Evolutionary conservation across 2,113 vertebrate species (phyloP).

Genomic region (Oncorhynchus tshawytscha): DNA sequence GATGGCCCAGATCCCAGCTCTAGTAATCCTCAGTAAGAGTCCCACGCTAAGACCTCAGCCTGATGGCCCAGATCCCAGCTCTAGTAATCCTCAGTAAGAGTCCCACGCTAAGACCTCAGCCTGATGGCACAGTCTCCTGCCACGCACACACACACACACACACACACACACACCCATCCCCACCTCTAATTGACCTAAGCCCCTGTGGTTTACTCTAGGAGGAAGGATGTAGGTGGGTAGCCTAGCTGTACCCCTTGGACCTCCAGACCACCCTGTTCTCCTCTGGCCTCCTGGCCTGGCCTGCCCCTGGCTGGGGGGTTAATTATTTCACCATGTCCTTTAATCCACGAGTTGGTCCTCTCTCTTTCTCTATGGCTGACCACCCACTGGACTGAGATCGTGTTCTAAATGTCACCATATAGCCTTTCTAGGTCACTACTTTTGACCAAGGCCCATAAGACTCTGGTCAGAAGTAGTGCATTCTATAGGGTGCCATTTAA

Average conservation of each 20-base stretch:
- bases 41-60: neutral
- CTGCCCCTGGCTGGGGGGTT: neutral
- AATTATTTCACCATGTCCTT: neutral
- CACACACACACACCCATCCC: neutral
- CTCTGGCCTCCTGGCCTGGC: neutral
- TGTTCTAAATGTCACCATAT: too few relatives aligned
- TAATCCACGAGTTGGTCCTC: neutral
- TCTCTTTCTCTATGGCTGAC: neutral
- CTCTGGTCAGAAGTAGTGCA: too few relatives aligned
- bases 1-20: neutral
- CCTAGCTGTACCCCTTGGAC: neutral
- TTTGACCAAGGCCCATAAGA: too few relatives aligned
- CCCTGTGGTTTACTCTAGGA: slow-evolving; percentile 2
- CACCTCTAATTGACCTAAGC: neutral
- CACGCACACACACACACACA: neutral
- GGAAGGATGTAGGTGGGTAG: neutral
- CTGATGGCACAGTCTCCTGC: neutral
- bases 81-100: slow-evolving; percentile 2
- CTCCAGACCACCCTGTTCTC: neutral
- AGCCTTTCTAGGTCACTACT: too few relatives aligned
- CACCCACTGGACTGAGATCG: too few relatives aligned
- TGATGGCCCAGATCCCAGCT: slow-evolving; percentile 3
- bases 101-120: neutral
- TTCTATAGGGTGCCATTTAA: too few relatives aligned
- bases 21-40: slow-evolving; percentile 1